Evolutionary conservation across 1,140 invertebrate genomes (phyloP).

Genomic region (Cyclina sinensis): DNA sequence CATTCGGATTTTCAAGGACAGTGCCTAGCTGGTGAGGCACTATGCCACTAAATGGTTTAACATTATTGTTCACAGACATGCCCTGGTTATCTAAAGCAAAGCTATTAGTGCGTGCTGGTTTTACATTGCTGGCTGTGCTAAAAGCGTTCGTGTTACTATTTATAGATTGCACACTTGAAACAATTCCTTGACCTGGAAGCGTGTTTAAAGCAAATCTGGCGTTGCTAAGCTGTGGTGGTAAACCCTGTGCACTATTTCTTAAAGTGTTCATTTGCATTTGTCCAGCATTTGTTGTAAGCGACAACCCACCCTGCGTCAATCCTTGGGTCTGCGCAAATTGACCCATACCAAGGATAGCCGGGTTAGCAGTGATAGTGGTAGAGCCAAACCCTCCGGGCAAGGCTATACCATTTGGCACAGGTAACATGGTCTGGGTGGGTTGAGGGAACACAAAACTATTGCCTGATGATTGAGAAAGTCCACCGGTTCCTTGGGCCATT

Average conservation of each 20-base stretch:
- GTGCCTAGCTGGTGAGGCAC: slow-evolving; percentile 27
- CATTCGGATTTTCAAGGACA: background rate
- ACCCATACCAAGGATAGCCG: slow-evolving; percentile 20
- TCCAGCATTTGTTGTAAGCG: background rate
- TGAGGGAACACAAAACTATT: slow-evolving; percentile 32
- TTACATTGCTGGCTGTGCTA: background rate
- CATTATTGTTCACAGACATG: background rate
- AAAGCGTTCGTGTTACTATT: slow-evolving; percentile 17
- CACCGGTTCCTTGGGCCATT: background rate
- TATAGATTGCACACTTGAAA: slow-evolving; percentile 7
- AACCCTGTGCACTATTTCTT: background rate
- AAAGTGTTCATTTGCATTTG: background rate
- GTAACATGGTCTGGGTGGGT: slow-evolving; percentile 6
- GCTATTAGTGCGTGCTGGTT: slow-evolving; percentile 3
- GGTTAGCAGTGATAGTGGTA: slow-evolving; percentile 21
- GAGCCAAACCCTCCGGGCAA: slow-evolving; percentile 15
- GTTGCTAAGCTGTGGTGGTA: background rate
- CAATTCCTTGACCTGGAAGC: background rate
- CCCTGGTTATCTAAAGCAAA: slow-evolving; percentile 37
- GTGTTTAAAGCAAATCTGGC: background rate
- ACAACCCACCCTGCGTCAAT: slow-evolving; percentile 23
- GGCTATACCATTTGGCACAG: background rate
- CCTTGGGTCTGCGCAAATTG: slow-evolving; percentile 9
- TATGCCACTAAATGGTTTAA: slow-evolving; percentile 33
- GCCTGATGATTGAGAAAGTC: background rate